Percentiles rank a stretch among this genome's conserved stretches.
Evolutionary conservation across 2,113 vertebrate genomes (phyloP).

Genomic region (Sminthopsis crassicaudata): DNA sequence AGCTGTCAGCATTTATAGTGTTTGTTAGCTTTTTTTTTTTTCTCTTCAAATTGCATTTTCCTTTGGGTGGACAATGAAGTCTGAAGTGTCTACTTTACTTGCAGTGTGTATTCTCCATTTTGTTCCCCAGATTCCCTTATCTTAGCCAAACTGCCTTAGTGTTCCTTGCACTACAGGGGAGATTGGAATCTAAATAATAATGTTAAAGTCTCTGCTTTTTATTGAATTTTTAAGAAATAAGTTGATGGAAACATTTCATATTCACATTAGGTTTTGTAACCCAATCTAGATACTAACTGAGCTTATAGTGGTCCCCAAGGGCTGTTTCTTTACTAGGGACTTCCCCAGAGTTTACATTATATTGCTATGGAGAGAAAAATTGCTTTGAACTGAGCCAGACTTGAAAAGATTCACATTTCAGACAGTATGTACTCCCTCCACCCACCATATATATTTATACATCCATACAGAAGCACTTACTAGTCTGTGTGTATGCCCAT

Average conservation of each 20-base stretch:
- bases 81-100: conserved; percentile 22
- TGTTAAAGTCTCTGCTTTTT: conserved; percentile 71
- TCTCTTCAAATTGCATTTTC: neutral
- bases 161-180: conserved; percentile 67
- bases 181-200: conserved; percentile 78
- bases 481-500: neutral
- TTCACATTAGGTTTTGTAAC: conserved; percentile 72
- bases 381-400: conserved; percentile 66
- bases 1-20: conserved; percentile 18
- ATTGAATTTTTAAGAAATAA: conserved; percentile 75
- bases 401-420: conserved; percentile 61
- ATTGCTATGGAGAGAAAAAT: conserved; percentile 58
- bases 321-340: conserved; percentile 73
- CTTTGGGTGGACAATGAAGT: neutral
- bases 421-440: neutral
- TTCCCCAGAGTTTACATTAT: conserved; percentile 68
- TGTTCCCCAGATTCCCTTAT: conserved; percentile 51
- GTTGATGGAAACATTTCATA: conserved; percentile 76
- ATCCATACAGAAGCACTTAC: neutral
- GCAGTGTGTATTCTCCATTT: conserved; percentile 39
- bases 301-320: conserved; percentile 51
- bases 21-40: conserved; percentile 44
- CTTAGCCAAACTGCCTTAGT: conserved; percentile 57
- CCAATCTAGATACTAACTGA: conserved; percentile 59
- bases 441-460: neutral